Conservation (phyloP, 2,888 invertebrate species). For the Trileptium ribeirensis region DNA sequence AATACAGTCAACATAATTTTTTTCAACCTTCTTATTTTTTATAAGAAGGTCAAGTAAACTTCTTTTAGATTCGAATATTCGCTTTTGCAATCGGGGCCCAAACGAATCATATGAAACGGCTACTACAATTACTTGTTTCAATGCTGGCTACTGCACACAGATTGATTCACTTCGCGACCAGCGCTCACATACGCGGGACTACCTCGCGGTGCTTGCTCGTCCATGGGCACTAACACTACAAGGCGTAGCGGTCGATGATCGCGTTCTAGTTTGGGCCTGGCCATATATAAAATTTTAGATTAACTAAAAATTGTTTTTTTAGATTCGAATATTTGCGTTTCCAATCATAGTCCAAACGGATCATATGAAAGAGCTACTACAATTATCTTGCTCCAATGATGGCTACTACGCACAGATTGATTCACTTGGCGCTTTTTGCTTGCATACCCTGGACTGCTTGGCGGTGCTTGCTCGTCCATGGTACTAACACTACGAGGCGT, state of each 20-base stretch:
- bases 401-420: no score
- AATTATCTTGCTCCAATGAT: no score
- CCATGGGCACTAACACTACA: slow-evolving; percentile 14
- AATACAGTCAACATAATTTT: no score
- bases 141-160: slow-evolving; percentile 50
- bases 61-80: slow-evolving; percentile 55
- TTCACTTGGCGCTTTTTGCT: no score
- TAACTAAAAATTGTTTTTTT: no score
- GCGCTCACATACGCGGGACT: not conserved
- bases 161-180: not conserved
- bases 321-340: no score
- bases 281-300: no score
- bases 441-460: not conserved
- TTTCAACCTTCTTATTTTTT: no score
- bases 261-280: slow-evolving; percentile 6
- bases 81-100: slow-evolving; percentile 57
- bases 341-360: no score
- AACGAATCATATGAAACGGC: slow-evolving; percentile 54
- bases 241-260: not conserved
- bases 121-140: slow-evolving; percentile 55
- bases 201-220: slow-evolving; percentile 6
- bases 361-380: no score
- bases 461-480: slow-evolving; percentile 5
- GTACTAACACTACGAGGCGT: slow-evolving; percentile 9
- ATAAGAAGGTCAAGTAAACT: no score